phyloP scores from a whole-genome alignment of 2,888 invertebrate genomes.

The Trissoscelio sp. region DNA sequence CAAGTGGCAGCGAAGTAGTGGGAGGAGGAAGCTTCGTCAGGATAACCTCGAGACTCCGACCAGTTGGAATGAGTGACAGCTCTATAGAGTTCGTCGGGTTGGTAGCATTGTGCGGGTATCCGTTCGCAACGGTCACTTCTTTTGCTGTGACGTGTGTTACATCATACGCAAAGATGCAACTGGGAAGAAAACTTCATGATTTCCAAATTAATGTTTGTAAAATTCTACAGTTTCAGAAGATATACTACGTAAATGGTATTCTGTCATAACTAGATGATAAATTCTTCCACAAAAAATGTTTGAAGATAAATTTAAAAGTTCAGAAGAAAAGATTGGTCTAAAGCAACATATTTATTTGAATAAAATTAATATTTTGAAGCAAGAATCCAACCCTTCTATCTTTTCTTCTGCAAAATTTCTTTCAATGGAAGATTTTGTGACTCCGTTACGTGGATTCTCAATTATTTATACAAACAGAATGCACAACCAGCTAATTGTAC shows the following conservation, averaged over 20 bases:
- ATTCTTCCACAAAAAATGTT: too few relatives aligned
- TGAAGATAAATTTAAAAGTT: too few relatives aligned
- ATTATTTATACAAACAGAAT: constrained; percentile 79
- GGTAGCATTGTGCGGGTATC: constrained; percentile 80
- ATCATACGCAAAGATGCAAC: constrained; percentile 9
- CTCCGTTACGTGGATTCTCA: constrained; percentile 47
- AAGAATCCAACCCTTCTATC: too few relatives aligned
- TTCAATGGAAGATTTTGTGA: too few relatives aligned
- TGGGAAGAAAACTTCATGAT: constrained; percentile 1
- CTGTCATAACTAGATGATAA: too few relatives aligned
- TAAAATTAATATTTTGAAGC: too few relatives aligned
- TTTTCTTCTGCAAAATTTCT: too few relatives aligned
- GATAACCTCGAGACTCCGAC: constrained; percentile 74
- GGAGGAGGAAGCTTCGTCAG: constrained; percentile 68
- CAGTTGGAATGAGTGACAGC: constrained; percentile 79
- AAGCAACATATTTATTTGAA: too few relatives aligned
- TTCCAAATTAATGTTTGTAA: constrained; percentile 19
- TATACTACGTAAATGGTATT: too few relatives aligned
- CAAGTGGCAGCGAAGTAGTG: constrained; percentile 61
- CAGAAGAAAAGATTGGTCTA: too few relatives aligned
- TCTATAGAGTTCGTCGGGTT: constrained; percentile 81
- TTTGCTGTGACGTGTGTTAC: constrained; percentile 40
- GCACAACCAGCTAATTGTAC: constrained; percentile 78
- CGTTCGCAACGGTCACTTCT: constrained; percentile 67
- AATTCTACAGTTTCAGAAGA: too few relatives aligned